Evolutionary conservation across 2,888 invertebrate species (phyloP).

Genomic region (Lochmaea capreae): DNA sequence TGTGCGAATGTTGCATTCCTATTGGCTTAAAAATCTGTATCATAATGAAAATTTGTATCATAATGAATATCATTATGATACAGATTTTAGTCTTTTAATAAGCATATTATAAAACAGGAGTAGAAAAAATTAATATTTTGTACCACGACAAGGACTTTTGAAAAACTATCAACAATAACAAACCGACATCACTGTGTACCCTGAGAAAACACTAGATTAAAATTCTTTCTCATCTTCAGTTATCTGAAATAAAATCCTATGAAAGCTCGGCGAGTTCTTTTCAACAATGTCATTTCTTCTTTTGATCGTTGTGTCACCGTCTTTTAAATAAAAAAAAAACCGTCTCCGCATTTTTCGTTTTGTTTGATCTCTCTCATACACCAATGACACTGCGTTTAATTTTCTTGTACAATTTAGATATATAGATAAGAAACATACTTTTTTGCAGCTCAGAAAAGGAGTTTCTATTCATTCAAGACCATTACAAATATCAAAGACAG

Average conservation of each 20-base stretch:
- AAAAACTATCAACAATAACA: constrained; percentile 11
- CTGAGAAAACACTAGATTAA: constrained; percentile 20
- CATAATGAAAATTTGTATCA: no score
- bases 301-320: constrained; percentile 38
- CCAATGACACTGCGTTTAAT: constrained; percentile 21
- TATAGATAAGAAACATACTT: constrained; percentile 22
- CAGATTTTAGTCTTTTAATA: no score
- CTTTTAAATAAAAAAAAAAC: constrained; percentile 10
- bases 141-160: background rate
- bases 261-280: constrained; percentile 39
- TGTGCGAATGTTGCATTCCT: no score
- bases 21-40: no score
- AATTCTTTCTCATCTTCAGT: constrained; percentile 26
- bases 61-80: no score
- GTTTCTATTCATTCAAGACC: constrained; percentile 4
- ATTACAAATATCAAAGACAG: no score
- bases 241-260: constrained; percentile 40
- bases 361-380: constrained; percentile 20
- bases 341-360: constrained; percentile 18
- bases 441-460: background rate
- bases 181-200: constrained; percentile 7
- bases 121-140: no score
- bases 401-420: constrained; percentile 30
- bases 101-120: no score
- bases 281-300: constrained; percentile 43